These are phyloP conservation scores for Corydoras maculifer DNA, from an alignment of 2,113 vertebrate species.

Conservation along the genomic window DNA sequence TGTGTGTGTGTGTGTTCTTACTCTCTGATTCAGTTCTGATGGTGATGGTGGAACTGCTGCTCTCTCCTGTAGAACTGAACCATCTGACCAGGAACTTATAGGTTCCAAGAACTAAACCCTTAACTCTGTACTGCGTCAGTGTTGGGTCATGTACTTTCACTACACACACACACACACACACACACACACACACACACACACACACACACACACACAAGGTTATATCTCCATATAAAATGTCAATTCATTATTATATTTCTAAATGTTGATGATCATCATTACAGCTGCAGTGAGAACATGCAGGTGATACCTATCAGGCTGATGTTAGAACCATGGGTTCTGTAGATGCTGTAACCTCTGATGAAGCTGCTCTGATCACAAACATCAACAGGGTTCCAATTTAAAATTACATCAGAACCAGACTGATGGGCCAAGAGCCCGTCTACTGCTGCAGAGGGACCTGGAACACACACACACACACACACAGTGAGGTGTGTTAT, in stretches of 20 bases:
- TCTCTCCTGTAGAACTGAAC: constrained; percentile 64
- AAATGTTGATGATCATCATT: no score
- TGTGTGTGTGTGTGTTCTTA: constrained; percentile 33
- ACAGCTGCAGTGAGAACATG: not conserved
- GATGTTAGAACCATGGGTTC: constrained; percentile 47
- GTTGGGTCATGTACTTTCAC: constrained; percentile 52
- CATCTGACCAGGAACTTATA: constrained; percentile 67
- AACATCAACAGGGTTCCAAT: constrained; percentile 53
- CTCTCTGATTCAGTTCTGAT: constrained; percentile 53
- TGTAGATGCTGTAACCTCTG: constrained; percentile 62
- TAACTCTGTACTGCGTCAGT: constrained; percentile 51
- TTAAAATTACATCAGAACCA: constrained; percentile 48
- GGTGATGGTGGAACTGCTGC: constrained; percentile 47
- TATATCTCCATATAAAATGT: no score
- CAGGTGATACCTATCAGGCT: constrained; percentile 52
- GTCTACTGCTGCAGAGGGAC: constrained; percentile 47
- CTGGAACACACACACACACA: constrained; percentile 41
- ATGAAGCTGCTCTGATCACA: constrained; percentile 55
- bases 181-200: not conserved
- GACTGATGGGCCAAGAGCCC: constrained; percentile 47
- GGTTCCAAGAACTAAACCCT: constrained; percentile 40
- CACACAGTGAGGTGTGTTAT: not conserved
- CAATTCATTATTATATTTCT: no score
- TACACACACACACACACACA: constrained; percentile 32
- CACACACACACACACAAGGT: not conserved